Conservation (phyloP, 2,888 invertebrate species). For the Argyresthia goedartella region DNA sequence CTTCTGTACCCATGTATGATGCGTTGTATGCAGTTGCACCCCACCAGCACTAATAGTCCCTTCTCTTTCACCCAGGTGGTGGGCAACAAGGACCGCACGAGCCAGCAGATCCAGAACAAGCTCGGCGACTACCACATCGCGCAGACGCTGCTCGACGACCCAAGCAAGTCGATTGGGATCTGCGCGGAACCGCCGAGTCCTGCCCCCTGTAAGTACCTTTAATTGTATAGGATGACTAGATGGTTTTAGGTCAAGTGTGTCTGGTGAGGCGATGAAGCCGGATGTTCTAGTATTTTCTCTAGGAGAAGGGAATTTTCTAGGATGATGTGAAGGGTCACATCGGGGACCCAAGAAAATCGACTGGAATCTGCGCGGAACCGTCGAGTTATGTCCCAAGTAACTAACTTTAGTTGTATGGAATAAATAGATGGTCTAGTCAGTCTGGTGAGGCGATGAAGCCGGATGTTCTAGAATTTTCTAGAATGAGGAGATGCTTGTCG, state of each 20-base stretch:
- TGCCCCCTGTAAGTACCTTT: slow-evolving; percentile 65
- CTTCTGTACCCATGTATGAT: no score
- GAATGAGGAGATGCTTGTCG: no score
- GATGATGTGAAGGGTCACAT: no score
- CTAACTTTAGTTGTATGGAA: slow-evolving; percentile 18
- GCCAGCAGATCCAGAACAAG: slow-evolving; percentile 79
- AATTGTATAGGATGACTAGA: background rate
- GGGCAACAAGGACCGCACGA: slow-evolving; percentile 71
- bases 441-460: no score
- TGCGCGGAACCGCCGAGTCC: slow-evolving; percentile 78
- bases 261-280: no score
- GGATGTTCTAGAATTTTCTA: no score
- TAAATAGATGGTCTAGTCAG: no score
- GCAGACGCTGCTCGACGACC: slow-evolving; percentile 75
- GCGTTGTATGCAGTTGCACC: no score
- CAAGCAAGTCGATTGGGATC: slow-evolving; percentile 76
- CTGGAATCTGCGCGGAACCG: slow-evolving; percentile 80
- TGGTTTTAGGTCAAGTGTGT: no score
- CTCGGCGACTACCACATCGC: slow-evolving; percentile 79
- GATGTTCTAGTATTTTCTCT: no score
- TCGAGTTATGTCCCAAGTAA: slow-evolving; percentile 74
- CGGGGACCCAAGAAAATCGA: slow-evolving; percentile 75
- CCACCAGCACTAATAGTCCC: slow-evolving; percentile 6
- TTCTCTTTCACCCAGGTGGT: slow-evolving; percentile 68
- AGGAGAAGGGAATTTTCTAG: no score